Conservation (phyloP, 2,797 vertebrate genomes). For the Schizopygopsis malacanthus region DNA sequence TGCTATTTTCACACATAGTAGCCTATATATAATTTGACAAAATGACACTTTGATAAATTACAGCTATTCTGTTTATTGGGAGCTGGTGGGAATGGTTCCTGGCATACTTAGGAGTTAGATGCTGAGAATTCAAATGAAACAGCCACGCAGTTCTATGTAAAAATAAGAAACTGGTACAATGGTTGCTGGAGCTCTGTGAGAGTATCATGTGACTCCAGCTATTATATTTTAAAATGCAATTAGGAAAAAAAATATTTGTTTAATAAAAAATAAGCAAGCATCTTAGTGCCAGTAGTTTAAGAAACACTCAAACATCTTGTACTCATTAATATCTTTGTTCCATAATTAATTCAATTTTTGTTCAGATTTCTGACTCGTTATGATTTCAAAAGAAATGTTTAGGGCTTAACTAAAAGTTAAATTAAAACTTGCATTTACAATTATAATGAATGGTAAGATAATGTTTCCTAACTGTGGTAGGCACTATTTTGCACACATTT, state of each 20-base stretch:
- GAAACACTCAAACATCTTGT: neutral
- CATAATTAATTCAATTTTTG: neutral
- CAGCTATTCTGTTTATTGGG: neutral
- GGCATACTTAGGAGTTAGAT: too few species aligned
- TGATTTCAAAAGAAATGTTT: neutral
- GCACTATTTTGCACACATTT: neutral
- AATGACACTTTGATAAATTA: neutral
- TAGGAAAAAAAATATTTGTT: neutral
- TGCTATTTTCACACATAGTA: neutral
- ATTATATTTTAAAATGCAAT: neutral
- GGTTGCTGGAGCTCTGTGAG: too few species aligned
- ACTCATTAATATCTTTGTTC: neutral
- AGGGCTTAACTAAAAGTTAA: neutral
- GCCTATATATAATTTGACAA: neutral
- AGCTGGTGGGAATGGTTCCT: too few species aligned
- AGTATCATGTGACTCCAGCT: neutral
- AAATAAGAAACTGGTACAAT: too few species aligned
- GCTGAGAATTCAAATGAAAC: too few species aligned
- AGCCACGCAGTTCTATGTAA: too few species aligned
- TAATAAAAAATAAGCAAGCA: neutral
- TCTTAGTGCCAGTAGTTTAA: neutral
- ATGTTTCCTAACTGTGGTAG: neutral
- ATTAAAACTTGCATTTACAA: neutral
- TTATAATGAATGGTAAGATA: neutral
- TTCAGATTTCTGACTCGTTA: neutral